Evolutionary conservation across 2,797 vertebrate species (phyloP), one percentile per base, ranked within the genome.

Genomic region (Tapirus indicus): DNA sequence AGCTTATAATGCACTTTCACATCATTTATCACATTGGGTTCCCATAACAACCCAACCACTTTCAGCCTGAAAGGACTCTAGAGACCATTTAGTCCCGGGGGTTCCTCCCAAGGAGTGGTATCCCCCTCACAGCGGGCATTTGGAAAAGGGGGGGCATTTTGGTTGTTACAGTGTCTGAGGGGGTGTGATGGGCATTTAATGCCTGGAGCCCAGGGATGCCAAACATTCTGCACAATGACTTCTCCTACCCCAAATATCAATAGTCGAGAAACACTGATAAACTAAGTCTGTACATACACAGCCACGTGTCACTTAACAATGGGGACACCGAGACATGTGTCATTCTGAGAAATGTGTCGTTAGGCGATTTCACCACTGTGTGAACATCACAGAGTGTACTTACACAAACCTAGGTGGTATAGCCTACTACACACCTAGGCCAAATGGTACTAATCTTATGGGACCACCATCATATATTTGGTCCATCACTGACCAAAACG

Each of bases 31-130:
- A 58, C 7, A 11, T 5, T 64, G 58, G 54, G n/a, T 75, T 89
- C 54, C 83, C n/a, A 18, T 41, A 94, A 90, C 78, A 95, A 95
- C 54, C 35, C 85, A 84, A 97, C 71, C 79, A 75, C 62, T 88
- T 86, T 18, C 27, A 78, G 69, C 27, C 44, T 87, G 35, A 97
- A 75, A 95, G 54, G 32, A 87, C 49, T 84, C 66, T 56, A 18
- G 29, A 56, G 44, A 86, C 84, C 35, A 71, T 71, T 88, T 68
- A 27, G 35, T 84, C 88, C 21, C 32, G 32, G 3, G 47, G 27
- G 35, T 47, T 35, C 62, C 18, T 47, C 35, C 60, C 35, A 44
- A 5, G 23, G 64, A 8, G 16, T 5, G 6, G 54, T 47, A 58
- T 54, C 52, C 25, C 83, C n/a, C 47, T 83, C n/a, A 96, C 1